phyloP scores from a whole-genome alignment of 2,113 vertebrate species.

The Caranx melampygus region DNA sequence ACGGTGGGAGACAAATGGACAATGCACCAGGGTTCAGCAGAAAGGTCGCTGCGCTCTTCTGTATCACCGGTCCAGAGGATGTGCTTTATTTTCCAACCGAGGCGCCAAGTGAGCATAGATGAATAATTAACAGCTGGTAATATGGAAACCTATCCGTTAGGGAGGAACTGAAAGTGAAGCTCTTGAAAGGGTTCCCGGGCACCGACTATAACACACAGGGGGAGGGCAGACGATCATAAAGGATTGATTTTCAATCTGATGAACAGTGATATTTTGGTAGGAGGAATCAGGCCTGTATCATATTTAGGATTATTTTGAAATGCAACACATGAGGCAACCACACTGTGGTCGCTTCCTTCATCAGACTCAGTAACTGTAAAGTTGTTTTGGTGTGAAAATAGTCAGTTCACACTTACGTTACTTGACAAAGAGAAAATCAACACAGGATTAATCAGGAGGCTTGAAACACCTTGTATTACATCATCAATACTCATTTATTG shows the following conservation, averaged over 20 bases:
- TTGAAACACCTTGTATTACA: neutral
- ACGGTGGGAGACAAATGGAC: conserved; percentile 67
- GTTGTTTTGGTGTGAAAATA: conserved; percentile 12
- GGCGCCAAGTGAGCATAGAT: conserved; percentile 66
- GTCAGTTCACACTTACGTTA: neutral
- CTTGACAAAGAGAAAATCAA: neutral
- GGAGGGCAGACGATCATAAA: conserved; percentile 44
- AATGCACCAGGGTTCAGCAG: conserved; percentile 69
- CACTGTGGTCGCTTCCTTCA: conserved; percentile 1
- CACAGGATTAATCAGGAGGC: neutral
- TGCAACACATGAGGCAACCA: conserved; percentile 22
- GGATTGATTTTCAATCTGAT: conserved; percentile 71
- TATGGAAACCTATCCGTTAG: conserved; percentile 78
- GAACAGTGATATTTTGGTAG: conserved; percentile 32
- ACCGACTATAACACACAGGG: conserved; percentile 40
- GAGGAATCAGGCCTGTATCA: conserved; percentile 30
- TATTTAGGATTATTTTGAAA: conserved; percentile 14
- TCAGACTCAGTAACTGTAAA: conserved; percentile 5
- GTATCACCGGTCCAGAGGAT: conserved; percentile 64
- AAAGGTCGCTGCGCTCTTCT: conserved; percentile 70
- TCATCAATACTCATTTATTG: no score
- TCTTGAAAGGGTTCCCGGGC: conserved; percentile 50
- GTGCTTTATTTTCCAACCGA: conserved; percentile 78
- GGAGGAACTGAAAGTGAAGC: conserved; percentile 78
- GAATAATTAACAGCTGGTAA: conserved; percentile 80